Conservation (phyloP, 1,140 invertebrate species). For the Sycophila sp. region DNA sequence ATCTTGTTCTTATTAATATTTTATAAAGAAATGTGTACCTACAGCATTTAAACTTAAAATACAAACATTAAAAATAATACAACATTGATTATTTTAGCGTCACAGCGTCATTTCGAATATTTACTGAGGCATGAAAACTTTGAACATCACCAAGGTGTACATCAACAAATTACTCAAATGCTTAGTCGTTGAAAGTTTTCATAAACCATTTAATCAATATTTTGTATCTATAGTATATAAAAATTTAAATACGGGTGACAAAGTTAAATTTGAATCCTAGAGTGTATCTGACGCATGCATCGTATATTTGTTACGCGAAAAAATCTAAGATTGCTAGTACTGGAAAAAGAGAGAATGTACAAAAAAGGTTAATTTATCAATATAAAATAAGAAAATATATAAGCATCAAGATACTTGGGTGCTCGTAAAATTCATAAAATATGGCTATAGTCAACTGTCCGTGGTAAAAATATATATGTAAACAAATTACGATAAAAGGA, state of each 20-base stretch:
- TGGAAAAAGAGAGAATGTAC: slow-evolving; percentile 28
- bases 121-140: slow-evolving; percentile 23
- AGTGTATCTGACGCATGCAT: slow-evolving; percentile 59
- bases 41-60: too few relatives aligned
- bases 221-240: slow-evolving; percentile 33
- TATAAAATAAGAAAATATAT: too few relatives aligned
- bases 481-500: not conserved
- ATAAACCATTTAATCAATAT: not conserved
- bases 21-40: too few relatives aligned
- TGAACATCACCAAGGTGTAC: not conserved
- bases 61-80: slow-evolving; percentile 17
- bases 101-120: not conserved
- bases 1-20: too few relatives aligned
- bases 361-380: too few relatives aligned
- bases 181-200: slow-evolving; percentile 11
- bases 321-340: slow-evolving; percentile 25
- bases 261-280: slow-evolving; percentile 63
- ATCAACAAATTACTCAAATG: not conserved
- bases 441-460: not conserved
- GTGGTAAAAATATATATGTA: not conserved
- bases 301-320: slow-evolving; percentile 20
- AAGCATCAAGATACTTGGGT: not conserved
- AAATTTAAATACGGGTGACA: slow-evolving; percentile 49
- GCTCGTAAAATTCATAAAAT: slow-evolving; percentile 15
- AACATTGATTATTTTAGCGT: slow-evolving; percentile 29